Conservation (phyloP, 2,888 invertebrate species). For the Endotricha flammealis region DNA sequence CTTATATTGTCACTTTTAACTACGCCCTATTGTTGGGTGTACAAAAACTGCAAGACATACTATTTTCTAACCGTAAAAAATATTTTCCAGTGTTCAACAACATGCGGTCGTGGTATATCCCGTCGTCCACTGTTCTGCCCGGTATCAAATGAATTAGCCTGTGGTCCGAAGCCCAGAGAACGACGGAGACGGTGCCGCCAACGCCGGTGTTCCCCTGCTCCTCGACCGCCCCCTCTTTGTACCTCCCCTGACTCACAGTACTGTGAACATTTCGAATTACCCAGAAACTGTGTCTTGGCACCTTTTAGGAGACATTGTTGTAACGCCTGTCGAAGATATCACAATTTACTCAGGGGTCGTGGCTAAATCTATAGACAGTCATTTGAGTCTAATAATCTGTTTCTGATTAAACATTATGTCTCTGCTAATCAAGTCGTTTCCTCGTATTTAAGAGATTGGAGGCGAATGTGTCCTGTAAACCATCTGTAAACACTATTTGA, state of each 20-base stretch:
- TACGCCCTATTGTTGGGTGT: too few relatives aligned
- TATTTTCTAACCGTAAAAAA: too few relatives aligned
- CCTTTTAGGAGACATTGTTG: conserved; percentile 80
- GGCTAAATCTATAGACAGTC: conserved; percentile 15
- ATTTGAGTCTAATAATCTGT: conserved; percentile 18
- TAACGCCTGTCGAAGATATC: conserved; percentile 61
- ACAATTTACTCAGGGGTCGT: conserved; percentile 15
- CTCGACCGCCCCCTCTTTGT: conserved; percentile 34
- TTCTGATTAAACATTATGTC: conserved; percentile 38
- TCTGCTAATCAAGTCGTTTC: too few relatives aligned
- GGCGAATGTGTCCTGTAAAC: too few relatives aligned
- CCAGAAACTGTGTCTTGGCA: conserved; percentile 76
- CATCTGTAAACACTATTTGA: too few relatives aligned
- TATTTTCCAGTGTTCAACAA: conserved; percentile 80
- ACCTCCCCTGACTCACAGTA: conserved; percentile 58
- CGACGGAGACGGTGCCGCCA: conserved; percentile 74
- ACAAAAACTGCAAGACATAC: too few relatives aligned
- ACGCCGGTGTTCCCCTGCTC: conserved; percentile 37
- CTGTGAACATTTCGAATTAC: conserved; percentile 66
- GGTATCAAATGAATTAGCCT: conserved; percentile 64
- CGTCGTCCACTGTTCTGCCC: conserved; percentile 75
- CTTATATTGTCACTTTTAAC: too few relatives aligned
- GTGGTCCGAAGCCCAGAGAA: conserved; percentile 73
- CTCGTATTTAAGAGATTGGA: too few relatives aligned
- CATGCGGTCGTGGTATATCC: conserved; percentile 79